Percentiles rank a stretch among this genome's conserved stretches.
Evolutionary conservation across 2,797 vertebrate genomes (phyloP).

Genomic region (Falco columbarius): DNA sequence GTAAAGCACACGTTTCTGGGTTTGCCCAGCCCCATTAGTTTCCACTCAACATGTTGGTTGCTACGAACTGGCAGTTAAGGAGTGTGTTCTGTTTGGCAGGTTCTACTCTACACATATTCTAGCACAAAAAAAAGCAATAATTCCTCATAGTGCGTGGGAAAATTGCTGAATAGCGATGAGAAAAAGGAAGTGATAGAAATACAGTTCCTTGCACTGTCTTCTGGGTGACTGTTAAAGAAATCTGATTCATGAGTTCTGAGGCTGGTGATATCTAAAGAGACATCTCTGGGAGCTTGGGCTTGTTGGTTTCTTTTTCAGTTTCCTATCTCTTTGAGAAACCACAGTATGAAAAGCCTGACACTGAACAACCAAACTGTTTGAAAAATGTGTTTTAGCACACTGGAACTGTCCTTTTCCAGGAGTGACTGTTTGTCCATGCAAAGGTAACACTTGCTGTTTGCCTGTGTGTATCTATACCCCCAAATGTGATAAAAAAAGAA

Average conservation of each 20-base stretch:
- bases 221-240: not conserved
- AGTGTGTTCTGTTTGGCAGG: fast-evolving
- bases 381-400: not conserved
- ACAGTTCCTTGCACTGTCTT: not conserved
- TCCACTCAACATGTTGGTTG: not conserved
- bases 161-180: not conserved
- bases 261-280: not conserved
- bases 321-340: not conserved
- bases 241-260: not conserved
- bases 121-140: not conserved
- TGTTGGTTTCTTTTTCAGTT: not conserved
- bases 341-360: too few relatives aligned
- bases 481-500: not conserved
- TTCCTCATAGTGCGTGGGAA: not conserved
- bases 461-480: not conserved
- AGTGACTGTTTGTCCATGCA: not conserved
- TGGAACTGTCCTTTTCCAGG: not conserved
- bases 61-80: not conserved
- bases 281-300: not conserved
- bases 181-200: not conserved
- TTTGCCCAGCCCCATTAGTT: fast-evolving
- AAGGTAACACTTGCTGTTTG: not conserved
- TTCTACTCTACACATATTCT: fast-evolving
- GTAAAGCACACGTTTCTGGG: fast-evolving
- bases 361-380: not conserved